phyloP scores from a whole-genome alignment of 2,113 vertebrate genomes.

The Pangasianodon gigas region DNA sequence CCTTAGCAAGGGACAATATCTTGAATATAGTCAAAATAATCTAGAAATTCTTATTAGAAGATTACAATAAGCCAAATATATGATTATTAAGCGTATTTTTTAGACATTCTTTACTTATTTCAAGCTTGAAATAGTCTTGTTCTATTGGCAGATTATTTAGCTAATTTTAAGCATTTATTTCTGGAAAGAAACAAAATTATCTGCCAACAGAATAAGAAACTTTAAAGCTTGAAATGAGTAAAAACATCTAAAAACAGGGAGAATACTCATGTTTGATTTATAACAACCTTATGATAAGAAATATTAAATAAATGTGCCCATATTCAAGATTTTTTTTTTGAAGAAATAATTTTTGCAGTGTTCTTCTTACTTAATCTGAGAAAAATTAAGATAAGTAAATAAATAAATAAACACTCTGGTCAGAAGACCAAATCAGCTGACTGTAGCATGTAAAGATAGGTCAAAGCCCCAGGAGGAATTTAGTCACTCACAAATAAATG shows the following conservation, averaged over 20 bases:
- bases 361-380: neutral
- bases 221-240: neutral
- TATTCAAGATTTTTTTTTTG: neutral
- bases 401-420: conserved; percentile 61
- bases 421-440: conserved; percentile 76
- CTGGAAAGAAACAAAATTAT: neutral
- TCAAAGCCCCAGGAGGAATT: conserved; percentile 51
- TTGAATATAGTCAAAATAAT: neutral
- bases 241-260: neutral
- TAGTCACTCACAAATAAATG: conserved; percentile 31
- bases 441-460: conserved; percentile 53
- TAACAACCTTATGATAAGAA: neutral
- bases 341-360: neutral
- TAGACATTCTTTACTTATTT: neutral
- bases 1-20: neutral
- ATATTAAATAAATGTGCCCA: neutral
- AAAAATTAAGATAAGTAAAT: conserved; percentile 21
- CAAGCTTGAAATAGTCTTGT: neutral
- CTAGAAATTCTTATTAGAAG: neutral
- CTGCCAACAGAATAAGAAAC: neutral
- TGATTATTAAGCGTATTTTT: neutral
- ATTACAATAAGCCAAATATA: neutral
- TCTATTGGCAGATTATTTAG: neutral
- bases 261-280: neutral
- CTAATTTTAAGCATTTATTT: neutral